Evolutionary conservation across 35 echinoderm and acorn worm species (phyloP), one percentile per base, ranked within the genome.

Genomic region (Lytechinus pictus): DNA sequence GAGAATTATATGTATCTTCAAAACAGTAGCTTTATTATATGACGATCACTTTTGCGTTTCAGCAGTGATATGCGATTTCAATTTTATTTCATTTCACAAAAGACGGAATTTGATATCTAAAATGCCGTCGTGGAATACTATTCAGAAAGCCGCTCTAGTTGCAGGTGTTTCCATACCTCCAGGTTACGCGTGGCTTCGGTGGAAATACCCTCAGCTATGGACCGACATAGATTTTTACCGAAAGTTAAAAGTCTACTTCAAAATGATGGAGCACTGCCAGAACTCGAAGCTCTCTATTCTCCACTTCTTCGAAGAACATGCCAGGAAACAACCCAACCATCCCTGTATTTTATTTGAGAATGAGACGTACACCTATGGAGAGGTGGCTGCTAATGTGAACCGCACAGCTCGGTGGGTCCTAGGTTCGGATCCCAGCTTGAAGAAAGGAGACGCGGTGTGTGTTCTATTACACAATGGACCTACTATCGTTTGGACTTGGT

Each of bases 401-500:
- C 52, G 52, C 13, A 93, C 92, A 19, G 92, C 92, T 54, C 92
- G 92, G 21, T 93, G 92, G 92, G 55, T 93, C 11, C 57, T 14
- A 14, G 92, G 54, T 54, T 54, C 92, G 54, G 92, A 93, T 57
- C 92, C 92, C 53, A 93, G 54, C 5, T 57, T 93, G 53, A 93
- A 93, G 92, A 93, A 93, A 93, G 92, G 92, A 13, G 97, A 98
- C 54, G 95, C 94, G 21, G 96, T 98, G 1, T 96, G 96, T 29
- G 21, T 98, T 14, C 60, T 98, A 9, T 94, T 98, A 95, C 91
- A 95, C 91, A 98, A 98, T 53, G 97, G 96, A n/a, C 97, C 97
- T 21, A 58, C 86, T 2, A 97, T 94, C 94, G 89, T 97, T 0
- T 96, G 91, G 94, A 94, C 94, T 13, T 98, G 94, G 91, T 54